Evolutionary conservation across 1,140 invertebrate genomes (phyloP).

Genomic region (Ctenoplectra terminalis): DNA sequence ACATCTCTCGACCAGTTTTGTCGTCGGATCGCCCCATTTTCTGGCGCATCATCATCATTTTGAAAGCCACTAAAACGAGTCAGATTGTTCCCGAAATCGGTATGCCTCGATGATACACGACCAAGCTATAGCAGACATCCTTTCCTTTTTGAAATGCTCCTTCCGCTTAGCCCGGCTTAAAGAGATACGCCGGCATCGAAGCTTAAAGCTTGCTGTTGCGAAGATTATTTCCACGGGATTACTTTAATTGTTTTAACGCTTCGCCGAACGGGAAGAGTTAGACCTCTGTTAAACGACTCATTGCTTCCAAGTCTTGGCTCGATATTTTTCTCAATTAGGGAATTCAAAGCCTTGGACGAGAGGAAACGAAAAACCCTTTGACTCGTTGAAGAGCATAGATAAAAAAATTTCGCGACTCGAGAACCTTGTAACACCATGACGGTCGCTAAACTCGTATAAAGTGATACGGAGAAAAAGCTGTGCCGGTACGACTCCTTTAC

Average conservation of each 20-base stretch:
- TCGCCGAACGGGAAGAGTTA: not conserved
- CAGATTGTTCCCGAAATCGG: constrained; percentile 41
- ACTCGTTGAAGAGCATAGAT: too few relatives aligned
- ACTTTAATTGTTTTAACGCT: constrained; percentile 51
- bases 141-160: constrained; percentile 22
- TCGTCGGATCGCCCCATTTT: constrained; percentile 5
- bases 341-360: not conserved
- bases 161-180: constrained; percentile 46
- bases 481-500: constrained; percentile 44
- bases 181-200: constrained; percentile 38
- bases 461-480: too few relatives aligned
- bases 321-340: not conserved
- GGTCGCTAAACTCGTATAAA: not conserved
- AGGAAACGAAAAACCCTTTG: too few relatives aligned
- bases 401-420: too few relatives aligned
- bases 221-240: constrained; percentile 48
- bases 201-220: constrained; percentile 28
- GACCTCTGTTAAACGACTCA: not conserved
- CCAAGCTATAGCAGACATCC: constrained; percentile 1
- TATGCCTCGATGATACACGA: constrained; percentile 47
- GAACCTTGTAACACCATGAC: too few relatives aligned
- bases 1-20: not conserved
- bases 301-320: not conserved
- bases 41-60: constrained; percentile 28
- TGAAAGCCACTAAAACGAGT: constrained; percentile 43